A percentile compares a stretch with the other conserved stretches of the same genome.
Conservation (phyloP, 2,113 vertebrate species). For the Stercorarius parasiticus region DNA sequence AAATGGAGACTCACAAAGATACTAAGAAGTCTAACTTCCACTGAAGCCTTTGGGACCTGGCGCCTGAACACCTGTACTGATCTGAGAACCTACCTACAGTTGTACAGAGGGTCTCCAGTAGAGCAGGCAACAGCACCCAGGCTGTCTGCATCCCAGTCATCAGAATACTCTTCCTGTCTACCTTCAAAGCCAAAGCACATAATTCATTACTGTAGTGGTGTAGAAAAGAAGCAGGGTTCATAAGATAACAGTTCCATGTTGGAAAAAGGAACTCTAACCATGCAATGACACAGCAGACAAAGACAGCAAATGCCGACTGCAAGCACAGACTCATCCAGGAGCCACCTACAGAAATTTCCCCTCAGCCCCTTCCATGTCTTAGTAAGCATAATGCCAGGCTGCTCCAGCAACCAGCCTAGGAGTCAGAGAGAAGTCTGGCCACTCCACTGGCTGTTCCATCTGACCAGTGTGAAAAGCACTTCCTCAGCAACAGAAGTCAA, state of each 20-base stretch:
- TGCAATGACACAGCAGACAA: background rate
- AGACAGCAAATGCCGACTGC: background rate
- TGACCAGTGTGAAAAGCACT: background rate
- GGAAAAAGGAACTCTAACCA: background rate
- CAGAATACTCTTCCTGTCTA: background rate
- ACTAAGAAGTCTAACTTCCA: background rate
- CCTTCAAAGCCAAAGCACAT: background rate
- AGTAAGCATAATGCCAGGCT: background rate
- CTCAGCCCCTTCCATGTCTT: background rate
- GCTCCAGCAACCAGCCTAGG: background rate
- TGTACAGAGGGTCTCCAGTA: background rate
- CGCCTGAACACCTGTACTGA: background rate
- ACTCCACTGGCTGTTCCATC: background rate
- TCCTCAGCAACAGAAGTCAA: background rate
- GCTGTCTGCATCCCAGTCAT: background rate
- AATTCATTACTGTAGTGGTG: fast-evolving
- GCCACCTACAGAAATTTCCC: background rate
- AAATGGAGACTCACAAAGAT: background rate
- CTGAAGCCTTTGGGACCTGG: background rate
- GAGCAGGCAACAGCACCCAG: background rate
- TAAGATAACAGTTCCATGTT: background rate
- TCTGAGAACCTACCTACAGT: background rate
- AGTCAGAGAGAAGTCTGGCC: background rate
- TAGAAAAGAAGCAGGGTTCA: background rate
- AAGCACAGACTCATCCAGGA: background rate